These are phyloP conservation scores for Patiria pectinifera DNA, from an alignment of 53 echinoderm and acorn worm species.

Conservation along the genomic window DNA sequence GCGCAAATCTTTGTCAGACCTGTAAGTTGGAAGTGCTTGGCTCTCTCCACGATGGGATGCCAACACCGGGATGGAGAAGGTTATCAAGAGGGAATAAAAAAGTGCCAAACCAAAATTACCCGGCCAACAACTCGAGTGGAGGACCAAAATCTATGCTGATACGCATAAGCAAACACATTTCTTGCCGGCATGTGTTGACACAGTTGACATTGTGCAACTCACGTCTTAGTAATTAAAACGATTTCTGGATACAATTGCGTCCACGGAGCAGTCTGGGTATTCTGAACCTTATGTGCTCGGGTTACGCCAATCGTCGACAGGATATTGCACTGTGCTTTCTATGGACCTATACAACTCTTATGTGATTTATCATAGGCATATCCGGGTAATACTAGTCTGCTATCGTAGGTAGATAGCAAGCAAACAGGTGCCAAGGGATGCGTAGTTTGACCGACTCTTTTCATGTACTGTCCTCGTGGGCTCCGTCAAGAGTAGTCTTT, in stretches of 20 bases:
- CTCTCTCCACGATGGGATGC: neutral
- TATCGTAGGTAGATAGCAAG: conserved; percentile 32
- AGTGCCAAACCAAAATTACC: neutral
- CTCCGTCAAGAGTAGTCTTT: neutral
- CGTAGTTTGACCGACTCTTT: neutral
- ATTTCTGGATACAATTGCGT: conserved; percentile 37
- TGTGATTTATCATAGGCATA: neutral
- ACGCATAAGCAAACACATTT: conserved; percentile 47
- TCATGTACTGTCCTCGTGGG: neutral
- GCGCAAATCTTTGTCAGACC: neutral
- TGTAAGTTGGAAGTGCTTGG: neutral
- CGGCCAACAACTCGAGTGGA: neutral
- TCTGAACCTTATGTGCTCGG: neutral
- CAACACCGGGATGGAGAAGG: neutral
- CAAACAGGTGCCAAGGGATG: neutral
- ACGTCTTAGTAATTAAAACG: conserved; percentile 53
- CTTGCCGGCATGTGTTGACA: conserved; percentile 36
- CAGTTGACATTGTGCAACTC: conserved; percentile 44
- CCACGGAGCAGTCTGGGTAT: neutral
- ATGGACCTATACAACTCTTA: neutral
- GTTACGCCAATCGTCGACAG: conserved; percentile 9
- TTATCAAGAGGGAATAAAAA: neutral
- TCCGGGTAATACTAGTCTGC: neutral
- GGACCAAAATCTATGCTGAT: neutral
- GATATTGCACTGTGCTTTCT: conserved; percentile 32